Percentiles rank a stretch among this genome's conserved stretches.
These are phyloP conservation scores for Tetranychus piercei DNA, from an alignment of 2,888 invertebrate species.

Conservation along the genomic window DNA sequence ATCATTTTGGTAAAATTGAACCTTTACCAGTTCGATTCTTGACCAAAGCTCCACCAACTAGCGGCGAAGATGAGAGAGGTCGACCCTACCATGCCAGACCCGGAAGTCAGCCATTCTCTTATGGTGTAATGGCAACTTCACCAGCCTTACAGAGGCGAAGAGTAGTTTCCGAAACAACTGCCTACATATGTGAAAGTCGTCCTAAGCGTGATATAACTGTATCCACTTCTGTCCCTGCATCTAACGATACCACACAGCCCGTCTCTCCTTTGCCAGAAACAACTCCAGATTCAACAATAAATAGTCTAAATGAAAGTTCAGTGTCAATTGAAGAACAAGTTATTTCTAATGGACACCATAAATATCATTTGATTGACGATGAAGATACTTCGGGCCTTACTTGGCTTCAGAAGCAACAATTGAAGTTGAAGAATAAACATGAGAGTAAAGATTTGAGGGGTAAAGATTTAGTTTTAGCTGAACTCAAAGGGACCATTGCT, in stretches of 20 bases:
- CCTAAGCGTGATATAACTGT: background rate
- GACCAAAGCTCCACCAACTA: background rate
- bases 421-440: slow-evolving; percentile 54
- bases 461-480: slow-evolving; percentile 25
- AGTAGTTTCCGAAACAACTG: slow-evolving; percentile 22
- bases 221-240: too few relatives aligned
- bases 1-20: slow-evolving; percentile 9
- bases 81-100: slow-evolving; percentile 70
- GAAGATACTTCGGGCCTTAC: slow-evolving; percentile 37
- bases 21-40: background rate
- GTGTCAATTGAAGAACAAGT: background rate
- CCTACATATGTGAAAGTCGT: slow-evolving; percentile 17
- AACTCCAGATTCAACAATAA: background rate
- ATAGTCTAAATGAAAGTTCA: background rate
- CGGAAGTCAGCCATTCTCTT: slow-evolving; percentile 71
- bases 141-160: slow-evolving; percentile 24
- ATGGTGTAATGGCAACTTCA: slow-evolving; percentile 42
- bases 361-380: background rate
- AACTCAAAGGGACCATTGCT: slow-evolving; percentile 30
- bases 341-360: background rate
- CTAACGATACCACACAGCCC: background rate
- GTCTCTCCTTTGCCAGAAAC: background rate
- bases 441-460: slow-evolving; percentile 40
- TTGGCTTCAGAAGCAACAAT: slow-evolving; percentile 64
- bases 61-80: background rate